Evolutionary conservation across 1,140 invertebrate genomes (phyloP), one percentile per base, ranked within the genome.

Genomic region (Drosophila eugracilis): DNA sequence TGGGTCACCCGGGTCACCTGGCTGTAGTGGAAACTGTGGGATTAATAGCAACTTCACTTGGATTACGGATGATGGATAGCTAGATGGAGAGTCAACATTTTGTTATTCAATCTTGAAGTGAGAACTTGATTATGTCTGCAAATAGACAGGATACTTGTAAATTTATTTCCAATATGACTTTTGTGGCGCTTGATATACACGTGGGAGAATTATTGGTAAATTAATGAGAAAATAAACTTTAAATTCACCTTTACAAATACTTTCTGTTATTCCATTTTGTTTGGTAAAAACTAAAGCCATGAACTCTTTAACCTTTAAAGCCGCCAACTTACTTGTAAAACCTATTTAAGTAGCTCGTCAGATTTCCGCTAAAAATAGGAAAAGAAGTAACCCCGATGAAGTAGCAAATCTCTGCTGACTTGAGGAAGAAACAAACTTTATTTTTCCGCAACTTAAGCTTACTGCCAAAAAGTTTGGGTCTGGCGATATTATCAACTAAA

Each of bases 381-480:
- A 9, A 36, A n/a, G n/a, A 39, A 19, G 6, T 7, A 15, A 7
- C 17, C 1, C 4, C 1, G 21, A 28, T 28, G 19, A 30, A 24
- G 44, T n/a, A 58, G 17, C 30, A 12, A 15, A 34, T 26, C 7
- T 19, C 9, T 6, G 15, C 17, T n/a, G 19, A 37, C 50, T 62
- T 3, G 10, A 21, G 26, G 6, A 19, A n/a, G n/a, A 34, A 59
- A 5, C 17, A 47, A 49, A 50, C 59, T 62, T 58, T 59, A 36
- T 54, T 54, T 58, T 63, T 41, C 34, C 4, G n/a, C 39, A 72
- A 45, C 54, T 69, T 45, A 52, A 52, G 45, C 50, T 75, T 59
- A 47, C 45, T 78, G 78, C 60, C 79, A 39, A 65, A 70, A 78
- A 75, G 49, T 83, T 83, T 32, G 47, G 58, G 14, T 49, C 45